phyloP scores from a whole-genome alignment of 2,113 vertebrate species.

The Sander vitreus region DNA sequence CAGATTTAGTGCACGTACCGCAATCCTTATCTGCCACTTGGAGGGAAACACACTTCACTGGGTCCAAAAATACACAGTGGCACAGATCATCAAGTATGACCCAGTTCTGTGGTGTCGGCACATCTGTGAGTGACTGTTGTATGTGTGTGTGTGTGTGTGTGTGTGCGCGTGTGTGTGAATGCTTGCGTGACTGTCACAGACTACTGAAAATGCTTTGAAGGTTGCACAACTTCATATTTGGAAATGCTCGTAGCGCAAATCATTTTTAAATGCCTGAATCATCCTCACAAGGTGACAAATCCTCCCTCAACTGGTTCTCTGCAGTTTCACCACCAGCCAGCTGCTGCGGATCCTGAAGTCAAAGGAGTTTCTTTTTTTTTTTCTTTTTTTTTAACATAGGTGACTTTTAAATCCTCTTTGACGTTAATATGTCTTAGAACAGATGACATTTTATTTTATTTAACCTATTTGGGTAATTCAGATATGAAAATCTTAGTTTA shows the following conservation, averaged over 20 bases:
- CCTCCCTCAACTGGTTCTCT: constrained; percentile 53
- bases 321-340: constrained; percentile 5
- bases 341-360: neutral
- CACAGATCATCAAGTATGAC: constrained; percentile 51
- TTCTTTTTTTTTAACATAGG: too few relatives aligned
- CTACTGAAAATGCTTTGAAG: constrained; percentile 53
- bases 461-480: neutral
- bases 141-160: constrained; percentile 36
- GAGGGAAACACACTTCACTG: constrained; percentile 33
- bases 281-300: constrained; percentile 51
- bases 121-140: constrained; percentile 33
- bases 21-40: constrained; percentile 42
- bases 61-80: constrained; percentile 50
- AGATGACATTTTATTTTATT: neutral
- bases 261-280: constrained; percentile 62
- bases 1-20: constrained; percentile 13
- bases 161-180: constrained; percentile 29
- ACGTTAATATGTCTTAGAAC: neutral
- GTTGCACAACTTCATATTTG: constrained; percentile 60
- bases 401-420: neutral
- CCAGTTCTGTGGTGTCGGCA: constrained; percentile 50
- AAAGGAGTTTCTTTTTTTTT: neutral
- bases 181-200: constrained; percentile 40
- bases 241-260: constrained; percentile 40
- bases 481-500: neutral